Percentiles rank a stretch among this genome's conserved stretches.
Conservation (phyloP, 2,797 vertebrate genomes). For the Hylomyscus alleni region DNA sequence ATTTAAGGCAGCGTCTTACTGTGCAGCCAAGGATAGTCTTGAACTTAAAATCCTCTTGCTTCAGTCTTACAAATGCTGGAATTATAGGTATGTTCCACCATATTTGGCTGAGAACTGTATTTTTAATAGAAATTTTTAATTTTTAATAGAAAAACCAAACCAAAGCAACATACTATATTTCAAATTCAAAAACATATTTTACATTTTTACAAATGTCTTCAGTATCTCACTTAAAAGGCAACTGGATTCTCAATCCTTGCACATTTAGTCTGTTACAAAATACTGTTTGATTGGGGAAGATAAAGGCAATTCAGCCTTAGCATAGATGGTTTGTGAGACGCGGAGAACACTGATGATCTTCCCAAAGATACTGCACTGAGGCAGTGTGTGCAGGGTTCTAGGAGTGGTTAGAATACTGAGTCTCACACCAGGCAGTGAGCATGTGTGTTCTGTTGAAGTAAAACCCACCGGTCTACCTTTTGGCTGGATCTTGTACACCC, state of each 20-base stretch:
- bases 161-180: neutral
- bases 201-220: neutral
- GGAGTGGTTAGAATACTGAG: neutral
- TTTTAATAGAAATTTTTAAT: conserved; percentile 17
- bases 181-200: neutral
- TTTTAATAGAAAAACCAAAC: conserved; percentile 3
- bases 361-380: neutral
- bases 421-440: neutral
- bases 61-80: neutral
- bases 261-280: neutral
- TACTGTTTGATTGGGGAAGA: neutral
- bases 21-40: neutral
- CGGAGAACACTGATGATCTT: neutral
- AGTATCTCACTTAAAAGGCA: neutral
- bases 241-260: neutral
- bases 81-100: neutral
- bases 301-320: neutral
- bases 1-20: neutral
- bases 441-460: neutral
- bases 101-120: neutral
- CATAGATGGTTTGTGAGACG: neutral
- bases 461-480: neutral
- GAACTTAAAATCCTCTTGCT: neutral
- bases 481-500: neutral
- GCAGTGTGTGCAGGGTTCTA: neutral